Evolutionary conservation across 2,113 vertebrate species (phyloP), one percentile per base, ranked within the genome.

Genomic region (Malurus melanocephalus): DNA sequence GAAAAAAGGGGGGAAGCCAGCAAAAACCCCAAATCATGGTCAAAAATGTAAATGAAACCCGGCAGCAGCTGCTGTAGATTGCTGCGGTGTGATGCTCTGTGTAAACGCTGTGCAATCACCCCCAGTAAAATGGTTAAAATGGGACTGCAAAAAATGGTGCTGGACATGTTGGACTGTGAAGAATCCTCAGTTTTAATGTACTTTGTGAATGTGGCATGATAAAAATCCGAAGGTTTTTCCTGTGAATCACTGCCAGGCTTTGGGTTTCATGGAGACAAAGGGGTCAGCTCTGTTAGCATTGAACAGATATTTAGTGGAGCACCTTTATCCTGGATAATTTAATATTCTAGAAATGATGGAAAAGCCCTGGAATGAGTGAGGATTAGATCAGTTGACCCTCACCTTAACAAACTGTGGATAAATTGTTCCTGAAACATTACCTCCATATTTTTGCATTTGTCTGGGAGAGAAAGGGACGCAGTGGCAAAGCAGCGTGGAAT

Each of bases 81-180:
- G 18, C 23, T 42, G 53, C 21, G 26, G 43, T 3, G 43, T 49
- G 55, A 35, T 48, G 13, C 14, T 21, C 24, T 22, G 2, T 1
- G 0, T 19, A 43, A 64, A n/a, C 5, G 13, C 48, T 32, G 22
- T 51, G 40, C n/a, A 35, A 2, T 13, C 3, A 0, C 2, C 11
- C 15, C 38, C 20, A 19, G 28, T 15, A 6, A 61, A 38, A 65
- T 2, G 22, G 5, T 18, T 40, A 20, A 57, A 72, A 13, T 16
- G 32, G 22, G 64, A 35, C 66, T 56, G 61, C 13, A 33, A 62
- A 82, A 75, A 64, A 12, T 7, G 2, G 2, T 28, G 26, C 38
- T 51, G 73, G 40, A n/a, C 1, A 3, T 0, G 11, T 42, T n/a
- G 27, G 48, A 7, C 12, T 62, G 1, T 51, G 55, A 73, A 51